Percentiles rank a stretch among this genome's conserved stretches.
Evolutionary conservation across 2,113 vertebrate species (phyloP).

Genomic region (Panthera tigris): DNA sequence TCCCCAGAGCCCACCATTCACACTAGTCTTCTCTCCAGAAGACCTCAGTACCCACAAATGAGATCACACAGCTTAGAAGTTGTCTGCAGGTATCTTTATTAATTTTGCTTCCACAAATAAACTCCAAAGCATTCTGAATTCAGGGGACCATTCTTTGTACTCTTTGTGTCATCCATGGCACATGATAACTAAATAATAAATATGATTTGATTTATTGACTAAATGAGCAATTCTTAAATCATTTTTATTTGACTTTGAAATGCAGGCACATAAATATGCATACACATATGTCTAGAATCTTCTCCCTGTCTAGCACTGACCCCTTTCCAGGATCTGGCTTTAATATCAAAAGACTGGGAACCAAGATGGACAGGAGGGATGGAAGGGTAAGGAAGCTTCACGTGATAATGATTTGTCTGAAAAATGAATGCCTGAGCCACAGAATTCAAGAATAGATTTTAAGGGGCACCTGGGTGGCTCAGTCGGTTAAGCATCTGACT

Average conservation of each 20-base stretch:
- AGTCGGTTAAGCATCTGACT: no score
- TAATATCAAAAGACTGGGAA: background rate
- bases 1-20: background rate
- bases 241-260: background rate
- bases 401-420: background rate
- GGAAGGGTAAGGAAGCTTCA: background rate
- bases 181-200: background rate
- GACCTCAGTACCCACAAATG: background rate
- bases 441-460: background rate
- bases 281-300: background rate
- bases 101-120: background rate
- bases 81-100: background rate
- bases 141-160: background rate
- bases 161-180: background rate
- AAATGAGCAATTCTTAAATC: background rate
- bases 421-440: background rate
- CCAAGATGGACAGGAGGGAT: background rate
- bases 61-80: background rate
- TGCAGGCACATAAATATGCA: background rate
- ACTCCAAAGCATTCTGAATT: background rate
- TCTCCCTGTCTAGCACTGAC: background rate
- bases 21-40: background rate
- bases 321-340: background rate
- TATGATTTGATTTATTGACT: background rate
- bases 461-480: background rate